Conservation (phyloP, 2,113 vertebrate species). For the mouse (Mus musculus) region GRCm39 chr16:72232501-72233000, state of each 20-base stretch:
- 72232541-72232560: background rate
- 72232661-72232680: background rate
- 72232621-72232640: background rate
- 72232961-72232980: background rate
- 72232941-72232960: background rate
- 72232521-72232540: background rate
- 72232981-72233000: background rate
- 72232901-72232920: background rate
- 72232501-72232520: background rate
- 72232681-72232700: accelerated
- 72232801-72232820: slow-evolving; percentile 1
- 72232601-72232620: background rate
- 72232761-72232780: background rate
- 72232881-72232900: background rate
- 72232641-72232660: background rate
- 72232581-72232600: background rate
- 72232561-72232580: background rate
- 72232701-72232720: too few relatives aligned
- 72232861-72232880: background rate
- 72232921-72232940: background rate
- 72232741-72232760: background rate
- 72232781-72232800: background rate
- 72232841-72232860: background rate
- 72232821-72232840: background rate
- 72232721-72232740: background rate